These are phyloP conservation scores for Gopherus flavomarginatus DNA, from an alignment of 2,113 vertebrate species.

Conservation along the genomic window DNA sequence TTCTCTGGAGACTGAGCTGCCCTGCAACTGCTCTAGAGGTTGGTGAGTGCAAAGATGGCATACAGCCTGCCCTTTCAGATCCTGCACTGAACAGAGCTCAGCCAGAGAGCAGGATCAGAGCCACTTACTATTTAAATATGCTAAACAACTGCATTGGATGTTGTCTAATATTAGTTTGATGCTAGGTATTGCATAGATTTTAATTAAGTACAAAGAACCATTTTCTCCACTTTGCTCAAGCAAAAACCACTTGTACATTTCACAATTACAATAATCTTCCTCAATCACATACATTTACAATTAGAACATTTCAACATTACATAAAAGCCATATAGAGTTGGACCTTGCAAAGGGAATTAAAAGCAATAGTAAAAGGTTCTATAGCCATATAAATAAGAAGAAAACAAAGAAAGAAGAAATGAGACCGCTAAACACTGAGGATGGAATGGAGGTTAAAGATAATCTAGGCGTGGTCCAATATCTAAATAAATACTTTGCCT, in stretches of 20 bases:
- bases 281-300: constrained; percentile 47
- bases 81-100: background rate
- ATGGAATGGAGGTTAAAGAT: too few relatives aligned
- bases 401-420: too few relatives aligned
- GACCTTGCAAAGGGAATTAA: too few relatives aligned
- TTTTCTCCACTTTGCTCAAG: background rate
- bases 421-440: too few relatives aligned
- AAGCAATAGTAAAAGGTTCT: too few relatives aligned
- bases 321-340: too few relatives aligned
- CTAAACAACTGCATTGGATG: constrained; percentile 14
- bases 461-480: too few relatives aligned
- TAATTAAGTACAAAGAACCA: background rate
- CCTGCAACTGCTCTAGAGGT: too few relatives aligned
- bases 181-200: background rate
- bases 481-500: too few relatives aligned
- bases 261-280: constrained; percentile 42
- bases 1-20: background rate
- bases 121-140: constrained; percentile 31
- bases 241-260: constrained; percentile 3
- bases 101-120: constrained; percentile 9
- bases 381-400: too few relatives aligned
- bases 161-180: background rate
- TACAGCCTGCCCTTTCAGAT: too few relatives aligned
- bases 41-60: too few relatives aligned
- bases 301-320: constrained; percentile 30